phyloP scores from a whole-genome alignment of 2,797 vertebrate species.

The Sitta carolinensis region DNA sequence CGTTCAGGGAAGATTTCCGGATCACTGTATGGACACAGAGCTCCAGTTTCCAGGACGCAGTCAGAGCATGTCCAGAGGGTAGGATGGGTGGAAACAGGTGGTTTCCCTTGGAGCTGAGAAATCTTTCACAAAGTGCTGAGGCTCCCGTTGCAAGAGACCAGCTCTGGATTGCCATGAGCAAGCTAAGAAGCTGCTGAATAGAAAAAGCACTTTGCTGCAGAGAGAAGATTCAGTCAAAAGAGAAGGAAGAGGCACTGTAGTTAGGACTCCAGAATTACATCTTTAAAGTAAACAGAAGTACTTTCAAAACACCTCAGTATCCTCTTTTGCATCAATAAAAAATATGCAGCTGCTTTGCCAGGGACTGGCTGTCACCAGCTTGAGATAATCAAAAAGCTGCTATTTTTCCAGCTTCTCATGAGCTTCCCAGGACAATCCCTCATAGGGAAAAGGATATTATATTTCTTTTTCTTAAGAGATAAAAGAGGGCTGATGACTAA shows the following conservation, averaged over 20 bases:
- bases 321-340: background rate
- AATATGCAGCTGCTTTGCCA: background rate
- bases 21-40: background rate
- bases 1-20: background rate
- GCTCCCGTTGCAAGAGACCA: background rate
- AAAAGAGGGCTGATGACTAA: constrained; percentile 46
- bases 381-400: background rate
- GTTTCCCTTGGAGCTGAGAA: background rate
- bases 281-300: background rate
- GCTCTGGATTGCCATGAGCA: background rate
- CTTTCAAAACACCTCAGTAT: background rate
- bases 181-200: background rate
- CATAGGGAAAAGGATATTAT: background rate
- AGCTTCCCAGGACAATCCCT: background rate
- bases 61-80: background rate
- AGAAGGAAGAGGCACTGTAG: background rate
- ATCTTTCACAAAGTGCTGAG: background rate
- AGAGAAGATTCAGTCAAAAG: background rate
- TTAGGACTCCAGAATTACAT: background rate
- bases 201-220: background rate
- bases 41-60: background rate
- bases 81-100: background rate
- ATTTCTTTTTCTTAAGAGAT: constrained; percentile 40
- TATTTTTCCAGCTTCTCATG: constrained; percentile 6
- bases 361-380: constrained; percentile 3